Percentiles rank a stretch among this genome's conserved stretches.
Conservation (phyloP, 2,113 vertebrate genomes). For the Zapornia atra region DNA sequence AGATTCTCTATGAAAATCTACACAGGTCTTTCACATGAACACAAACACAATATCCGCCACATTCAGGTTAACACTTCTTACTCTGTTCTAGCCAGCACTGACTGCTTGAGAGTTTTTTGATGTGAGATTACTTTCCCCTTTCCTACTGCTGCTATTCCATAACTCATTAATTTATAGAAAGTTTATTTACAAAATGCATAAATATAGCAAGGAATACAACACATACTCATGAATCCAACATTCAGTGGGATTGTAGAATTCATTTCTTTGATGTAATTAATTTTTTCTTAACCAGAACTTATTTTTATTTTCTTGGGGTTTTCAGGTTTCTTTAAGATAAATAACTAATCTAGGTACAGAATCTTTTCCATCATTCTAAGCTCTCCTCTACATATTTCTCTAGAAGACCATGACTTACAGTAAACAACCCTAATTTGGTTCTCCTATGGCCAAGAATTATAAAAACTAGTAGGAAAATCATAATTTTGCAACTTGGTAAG, state of each 20-base stretch:
- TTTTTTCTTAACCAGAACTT: neutral
- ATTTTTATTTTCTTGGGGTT: neutral
- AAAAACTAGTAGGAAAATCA: conserved; percentile 17
- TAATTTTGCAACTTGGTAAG: neutral
- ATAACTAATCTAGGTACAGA: neutral
- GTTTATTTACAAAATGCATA: neutral
- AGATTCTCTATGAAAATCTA: neutral
- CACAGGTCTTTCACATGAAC: neutral
- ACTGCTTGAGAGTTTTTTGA: neutral
- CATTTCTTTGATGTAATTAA: neutral
- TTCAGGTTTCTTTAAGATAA: neutral
- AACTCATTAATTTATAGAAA: neutral
- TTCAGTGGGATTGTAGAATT: neutral
- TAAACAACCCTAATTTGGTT: neutral
- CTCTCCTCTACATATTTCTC: neutral
- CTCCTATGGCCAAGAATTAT: conserved; percentile 9
- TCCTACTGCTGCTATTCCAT: neutral
- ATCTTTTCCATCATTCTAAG: neutral
- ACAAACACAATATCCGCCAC: neutral
- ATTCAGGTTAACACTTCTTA: neutral
- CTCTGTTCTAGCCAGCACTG: neutral
- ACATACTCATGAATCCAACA: neutral
- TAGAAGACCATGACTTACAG: neutral
- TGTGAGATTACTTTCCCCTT: neutral
- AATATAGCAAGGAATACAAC: neutral